Percentiles rank a stretch among this genome's conserved stretches.
Evolutionary conservation across 2,797 vertebrate genomes (phyloP).

Genomic region (Coluber constrictor): DNA sequence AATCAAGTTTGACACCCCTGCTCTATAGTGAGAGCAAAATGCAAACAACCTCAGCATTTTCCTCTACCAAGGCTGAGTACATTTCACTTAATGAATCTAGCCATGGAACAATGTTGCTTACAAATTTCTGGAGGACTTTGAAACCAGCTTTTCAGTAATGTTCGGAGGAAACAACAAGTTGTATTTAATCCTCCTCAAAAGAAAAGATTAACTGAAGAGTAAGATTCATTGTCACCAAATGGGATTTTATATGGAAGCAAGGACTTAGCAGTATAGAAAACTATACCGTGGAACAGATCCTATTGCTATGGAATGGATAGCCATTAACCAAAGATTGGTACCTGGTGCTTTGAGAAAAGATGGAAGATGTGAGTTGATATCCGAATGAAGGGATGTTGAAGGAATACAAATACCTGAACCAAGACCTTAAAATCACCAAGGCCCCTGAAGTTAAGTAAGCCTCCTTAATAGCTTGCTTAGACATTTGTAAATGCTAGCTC

Average conservation of each 20-base stretch:
- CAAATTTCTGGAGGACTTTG: not conserved
- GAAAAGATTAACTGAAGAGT: not conserved
- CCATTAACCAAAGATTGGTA: not conserved
- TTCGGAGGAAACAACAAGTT: not conserved
- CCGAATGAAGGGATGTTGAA: not conserved
- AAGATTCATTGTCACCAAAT: not conserved
- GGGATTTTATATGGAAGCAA: not conserved
- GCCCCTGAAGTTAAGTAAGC: not conserved
- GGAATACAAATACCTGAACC: not conserved
- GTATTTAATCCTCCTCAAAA: not conserved
- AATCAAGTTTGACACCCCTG: no score
- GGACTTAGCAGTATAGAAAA: not conserved
- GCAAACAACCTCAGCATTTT: not conserved
- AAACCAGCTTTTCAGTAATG: not conserved
- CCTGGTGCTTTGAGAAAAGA: not conserved
- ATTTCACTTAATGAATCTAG: not conserved
- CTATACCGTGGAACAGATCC: not conserved
- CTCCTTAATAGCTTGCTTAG: not conserved
- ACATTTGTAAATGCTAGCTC: not conserved
- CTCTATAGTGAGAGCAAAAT: not conserved
- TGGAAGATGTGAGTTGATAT: not conserved
- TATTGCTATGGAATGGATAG: not conserved
- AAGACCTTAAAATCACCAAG: not conserved
- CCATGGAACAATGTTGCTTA: not conserved
- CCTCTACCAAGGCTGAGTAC: not conserved